These are phyloP conservation scores for Epicauta chinensis DNA, from an alignment of 1,140 invertebrate genomes.

Conservation along the genomic window DNA sequence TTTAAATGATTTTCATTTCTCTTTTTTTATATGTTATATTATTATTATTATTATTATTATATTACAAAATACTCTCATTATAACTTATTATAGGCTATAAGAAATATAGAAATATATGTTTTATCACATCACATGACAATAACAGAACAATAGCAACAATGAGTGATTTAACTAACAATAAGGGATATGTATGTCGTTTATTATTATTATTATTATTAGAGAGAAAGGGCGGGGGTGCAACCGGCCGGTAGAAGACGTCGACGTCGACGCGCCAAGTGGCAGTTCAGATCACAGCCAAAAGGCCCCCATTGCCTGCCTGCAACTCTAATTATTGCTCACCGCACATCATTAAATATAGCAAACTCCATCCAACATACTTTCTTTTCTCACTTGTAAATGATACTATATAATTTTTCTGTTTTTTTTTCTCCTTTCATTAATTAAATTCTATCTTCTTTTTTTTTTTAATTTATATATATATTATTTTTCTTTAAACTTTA, in stretches of 20 bases:
- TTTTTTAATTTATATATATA: slow-evolving; percentile 33
- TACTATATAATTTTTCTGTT: slow-evolving; percentile 29
- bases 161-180: slow-evolving; percentile 43
- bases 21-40: slow-evolving; percentile 29
- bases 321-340: slow-evolving; percentile 23
- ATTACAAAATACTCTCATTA: slow-evolving; percentile 34
- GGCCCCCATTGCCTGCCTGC: slow-evolving; percentile 29
- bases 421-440: too few relatives aligned
- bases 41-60: slow-evolving; percentile 18
- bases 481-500: slow-evolving; percentile 33
- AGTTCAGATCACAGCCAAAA: slow-evolving; percentile 42
- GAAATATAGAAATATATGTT: slow-evolving; percentile 41
- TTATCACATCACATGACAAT: slow-evolving; percentile 41
- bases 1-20: too few relatives aligned
- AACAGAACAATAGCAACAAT: slow-evolving; percentile 44
- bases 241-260: slow-evolving; percentile 10
- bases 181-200: slow-evolving; percentile 42
- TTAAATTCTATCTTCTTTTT: slow-evolving; percentile 20
- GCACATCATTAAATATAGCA: slow-evolving; percentile 14
- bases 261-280: slow-evolving; percentile 30
- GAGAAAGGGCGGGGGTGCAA: slow-evolving; percentile 32
- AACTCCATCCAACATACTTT: slow-evolving; percentile 10
- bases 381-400: slow-evolving; percentile 30
- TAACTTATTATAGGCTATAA: slow-evolving; percentile 39
- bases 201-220: slow-evolving; percentile 29